A percentile compares a stretch with the other conserved stretches of the same genome.
These are phyloP conservation scores for Cryptus viduatorius DNA, from an alignment of 2,888 invertebrate species.

Conservation along the genomic window DNA sequence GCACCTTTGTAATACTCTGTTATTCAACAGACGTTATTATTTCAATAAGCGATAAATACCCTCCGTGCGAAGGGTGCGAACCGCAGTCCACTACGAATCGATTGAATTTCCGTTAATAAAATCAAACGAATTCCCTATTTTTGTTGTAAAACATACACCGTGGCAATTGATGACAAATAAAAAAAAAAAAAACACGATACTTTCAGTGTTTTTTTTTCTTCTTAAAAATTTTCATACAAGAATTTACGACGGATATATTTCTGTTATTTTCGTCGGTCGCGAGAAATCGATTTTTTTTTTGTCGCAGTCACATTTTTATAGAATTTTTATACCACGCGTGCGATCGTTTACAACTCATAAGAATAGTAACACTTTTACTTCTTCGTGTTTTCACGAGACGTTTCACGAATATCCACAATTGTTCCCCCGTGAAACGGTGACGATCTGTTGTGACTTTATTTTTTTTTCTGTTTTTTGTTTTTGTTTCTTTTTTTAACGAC, in stretches of 20 bases:
- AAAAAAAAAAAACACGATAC: conserved; percentile 42
- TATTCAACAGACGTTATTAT: conserved; percentile 17
- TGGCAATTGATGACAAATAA: background rate
- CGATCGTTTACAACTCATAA: conserved; percentile 42
- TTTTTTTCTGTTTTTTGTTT: conserved; percentile 25
- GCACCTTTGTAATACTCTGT: conserved; percentile 23
- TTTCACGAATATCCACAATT: conserved; percentile 37
- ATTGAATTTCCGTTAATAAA: conserved; percentile 37
- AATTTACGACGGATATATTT: conserved; percentile 30
- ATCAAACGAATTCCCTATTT: conserved; percentile 23
- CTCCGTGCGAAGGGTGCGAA: conserved; percentile 8
- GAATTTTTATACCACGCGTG: conserved; percentile 12
- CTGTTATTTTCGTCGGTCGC: conserved; percentile 15
- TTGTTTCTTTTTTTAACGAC: conserved; percentile 31
- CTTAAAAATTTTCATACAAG: conserved; percentile 43
- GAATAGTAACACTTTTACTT: conserved; percentile 47
- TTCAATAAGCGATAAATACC: conserved; percentile 37
- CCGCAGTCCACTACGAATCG: conserved; percentile 22
- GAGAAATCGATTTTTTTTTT: background rate
- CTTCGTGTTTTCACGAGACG: conserved; percentile 26
- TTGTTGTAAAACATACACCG: conserved; percentile 1
- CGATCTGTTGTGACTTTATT: conserved; percentile 5
- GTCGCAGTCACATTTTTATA: conserved; percentile 16
- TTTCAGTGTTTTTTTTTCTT: conserved; percentile 46
- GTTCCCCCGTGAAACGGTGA: conserved; percentile 34